Percentiles rank a stretch among this genome's conserved stretches.
Conservation (phyloP, 2,888 invertebrate species). For the Cylloceria caligata region DNA sequence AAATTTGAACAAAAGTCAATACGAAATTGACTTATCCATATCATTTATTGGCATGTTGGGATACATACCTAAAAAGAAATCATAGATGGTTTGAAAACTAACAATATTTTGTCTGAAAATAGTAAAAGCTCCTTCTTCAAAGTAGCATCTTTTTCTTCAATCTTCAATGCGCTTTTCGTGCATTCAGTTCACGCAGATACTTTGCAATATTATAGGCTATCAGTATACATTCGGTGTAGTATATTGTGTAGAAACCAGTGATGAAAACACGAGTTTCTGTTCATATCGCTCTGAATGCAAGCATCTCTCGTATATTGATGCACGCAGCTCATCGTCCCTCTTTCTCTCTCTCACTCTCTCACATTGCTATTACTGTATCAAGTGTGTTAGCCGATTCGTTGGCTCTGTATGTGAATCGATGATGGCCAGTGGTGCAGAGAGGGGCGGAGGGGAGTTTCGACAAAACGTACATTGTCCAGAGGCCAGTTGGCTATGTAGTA, state of each 20-base stretch:
- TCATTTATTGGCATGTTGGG: too few relatives aligned
- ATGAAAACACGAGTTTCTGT: conserved; percentile 16
- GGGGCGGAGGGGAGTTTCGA: background rate
- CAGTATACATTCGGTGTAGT: background rate
- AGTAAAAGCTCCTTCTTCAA: background rate
- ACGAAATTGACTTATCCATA: too few relatives aligned
- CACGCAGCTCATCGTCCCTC: conserved; percentile 11
- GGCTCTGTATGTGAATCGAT: conserved; percentile 14
- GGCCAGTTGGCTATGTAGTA: conserved; percentile 52
- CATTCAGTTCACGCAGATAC: background rate
- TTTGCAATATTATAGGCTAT: conserved; percentile 5
- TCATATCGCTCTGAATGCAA: conserved; percentile 25
- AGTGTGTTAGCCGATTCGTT: conserved; percentile 5
- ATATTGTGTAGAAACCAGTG: conserved; percentile 17
- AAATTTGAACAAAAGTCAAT: too few relatives aligned
- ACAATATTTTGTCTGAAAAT: background rate
- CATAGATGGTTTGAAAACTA: background rate
- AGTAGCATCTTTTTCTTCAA: background rate
- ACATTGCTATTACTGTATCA: conserved; percentile 11
- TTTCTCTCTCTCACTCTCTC: background rate
- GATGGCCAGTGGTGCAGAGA: background rate
- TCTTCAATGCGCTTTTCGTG: background rate
- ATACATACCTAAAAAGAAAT: too few relatives aligned
- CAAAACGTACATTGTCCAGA: conserved; percentile 60
- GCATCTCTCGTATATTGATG: background rate